These are phyloP conservation scores for Iphiclides podalirius DNA, from an alignment of 2,888 invertebrate species.

Conservation along the genomic window DNA sequence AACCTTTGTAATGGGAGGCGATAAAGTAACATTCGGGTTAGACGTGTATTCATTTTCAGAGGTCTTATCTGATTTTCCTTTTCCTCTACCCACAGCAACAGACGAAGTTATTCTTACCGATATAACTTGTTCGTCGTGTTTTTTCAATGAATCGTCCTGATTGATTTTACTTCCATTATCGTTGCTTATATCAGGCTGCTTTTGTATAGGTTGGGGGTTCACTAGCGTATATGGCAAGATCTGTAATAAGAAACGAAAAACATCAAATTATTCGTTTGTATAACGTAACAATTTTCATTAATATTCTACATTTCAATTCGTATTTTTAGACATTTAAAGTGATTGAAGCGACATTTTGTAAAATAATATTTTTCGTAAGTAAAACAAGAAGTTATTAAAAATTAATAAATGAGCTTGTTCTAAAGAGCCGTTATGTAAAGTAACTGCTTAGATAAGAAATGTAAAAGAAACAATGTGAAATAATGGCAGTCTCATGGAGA, in stretches of 20 bases:
- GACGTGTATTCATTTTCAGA: slow-evolving; percentile 27
- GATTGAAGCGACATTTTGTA: no score
- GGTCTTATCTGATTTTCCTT: slow-evolving; percentile 38
- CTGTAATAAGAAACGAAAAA: slow-evolving; percentile 47
- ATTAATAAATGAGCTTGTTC: no score
- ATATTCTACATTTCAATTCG: background rate
- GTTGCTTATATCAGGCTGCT: slow-evolving; percentile 34
- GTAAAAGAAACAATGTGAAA: no score
- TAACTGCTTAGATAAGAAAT: no score
- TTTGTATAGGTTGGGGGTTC: slow-evolving; percentile 46
- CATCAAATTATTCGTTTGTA: background rate
- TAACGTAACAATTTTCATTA: no score
- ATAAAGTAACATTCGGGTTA: slow-evolving; percentile 23
- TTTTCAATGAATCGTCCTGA: slow-evolving; percentile 35
- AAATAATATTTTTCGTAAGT: no score
- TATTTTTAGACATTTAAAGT: no score
- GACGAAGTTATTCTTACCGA: slow-evolving; percentile 81
- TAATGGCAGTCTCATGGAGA: no score
- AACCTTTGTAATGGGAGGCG: slow-evolving; percentile 28
- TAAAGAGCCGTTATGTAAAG: no score
- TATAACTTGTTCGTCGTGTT: slow-evolving; percentile 66
- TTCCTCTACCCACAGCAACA: slow-evolving; percentile 77
- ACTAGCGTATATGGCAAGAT: slow-evolving; percentile 53
- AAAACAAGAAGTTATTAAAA: no score
- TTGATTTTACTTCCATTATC: slow-evolving; percentile 37